phyloP scores from a whole-genome alignment of 2,113 vertebrate genomes.

The Emydura subglobosa region DNA sequence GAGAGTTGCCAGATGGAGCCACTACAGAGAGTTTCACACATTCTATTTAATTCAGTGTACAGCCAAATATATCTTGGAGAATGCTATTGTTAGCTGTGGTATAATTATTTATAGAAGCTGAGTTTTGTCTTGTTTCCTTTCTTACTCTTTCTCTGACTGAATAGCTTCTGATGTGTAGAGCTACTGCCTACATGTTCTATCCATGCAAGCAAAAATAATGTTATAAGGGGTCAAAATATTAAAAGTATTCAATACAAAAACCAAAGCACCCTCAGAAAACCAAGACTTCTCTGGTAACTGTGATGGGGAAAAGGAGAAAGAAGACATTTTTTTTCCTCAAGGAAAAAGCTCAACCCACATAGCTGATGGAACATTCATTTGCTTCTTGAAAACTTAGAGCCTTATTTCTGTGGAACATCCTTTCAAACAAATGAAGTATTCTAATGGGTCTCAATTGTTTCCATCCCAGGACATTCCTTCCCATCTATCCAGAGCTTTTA shows the following conservation, averaged over 20 bases:
- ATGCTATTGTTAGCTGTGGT: background rate
- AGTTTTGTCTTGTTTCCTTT: background rate
- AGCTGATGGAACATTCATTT: background rate
- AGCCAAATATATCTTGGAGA: background rate
- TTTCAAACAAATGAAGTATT: background rate
- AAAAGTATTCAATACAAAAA: fast-evolving
- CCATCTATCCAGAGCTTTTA: background rate
- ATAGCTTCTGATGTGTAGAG: background rate
- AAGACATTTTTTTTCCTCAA: background rate
- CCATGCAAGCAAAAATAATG: background rate
- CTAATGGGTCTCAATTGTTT: background rate
- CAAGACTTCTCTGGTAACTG: background rate
- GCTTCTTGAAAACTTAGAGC: background rate
- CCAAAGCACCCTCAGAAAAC: background rate
- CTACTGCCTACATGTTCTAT: background rate
- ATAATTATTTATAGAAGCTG: background rate
- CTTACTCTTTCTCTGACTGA: background rate
- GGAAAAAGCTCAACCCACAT: background rate
- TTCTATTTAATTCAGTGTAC: background rate
- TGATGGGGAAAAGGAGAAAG: background rate
- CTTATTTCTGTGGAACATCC: background rate
- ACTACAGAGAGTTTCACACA: background rate
- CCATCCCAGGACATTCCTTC: background rate
- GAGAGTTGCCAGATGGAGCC: background rate
- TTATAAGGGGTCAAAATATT: background rate